A percentile compares a stretch with the other conserved stretches of the same genome.
Conservation (phyloP, 2,888 invertebrate genomes). For the Caenorhabditis becei region DNA sequence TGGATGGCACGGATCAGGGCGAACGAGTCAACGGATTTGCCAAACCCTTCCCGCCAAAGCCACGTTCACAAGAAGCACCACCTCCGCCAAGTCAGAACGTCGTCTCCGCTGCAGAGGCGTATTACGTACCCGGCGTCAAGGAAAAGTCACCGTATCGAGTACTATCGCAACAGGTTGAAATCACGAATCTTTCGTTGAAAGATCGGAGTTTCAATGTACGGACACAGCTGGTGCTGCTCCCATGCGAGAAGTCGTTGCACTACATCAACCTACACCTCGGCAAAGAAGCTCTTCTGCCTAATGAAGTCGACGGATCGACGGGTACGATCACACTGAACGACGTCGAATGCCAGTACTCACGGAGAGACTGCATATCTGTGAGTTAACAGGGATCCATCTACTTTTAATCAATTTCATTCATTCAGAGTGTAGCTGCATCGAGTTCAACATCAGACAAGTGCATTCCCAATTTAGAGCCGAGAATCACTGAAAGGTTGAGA, state of each 20-base stretch:
- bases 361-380: conserved; percentile 12
- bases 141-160: conserved; percentile 62
- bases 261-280: conserved; percentile 73
- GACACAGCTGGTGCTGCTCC: conserved; percentile 75
- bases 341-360: conserved; percentile 59
- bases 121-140: conserved; percentile 60
- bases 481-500: conserved; percentile 32
- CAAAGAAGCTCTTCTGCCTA: conserved; percentile 64
- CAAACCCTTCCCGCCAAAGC: conserved; percentile 41
- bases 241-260: conserved; percentile 60
- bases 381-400: neutral
- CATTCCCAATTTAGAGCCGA: conserved; percentile 49
- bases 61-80: conserved; percentile 9
- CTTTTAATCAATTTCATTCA: neutral
- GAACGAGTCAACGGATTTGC: conserved; percentile 45
- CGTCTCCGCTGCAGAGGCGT: conserved; percentile 24
- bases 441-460: neutral
- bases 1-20: conserved; percentile 27
- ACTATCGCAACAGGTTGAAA: conserved; percentile 64
- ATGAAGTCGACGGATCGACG: conserved; percentile 55
- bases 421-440: conserved; percentile 36
- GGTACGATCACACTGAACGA: conserved; percentile 68
- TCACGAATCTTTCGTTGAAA: conserved; percentile 55
- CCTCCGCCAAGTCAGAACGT: conserved; percentile 9
- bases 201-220: conserved; percentile 64